Evolutionary conservation across 2,797 vertebrate species (phyloP).

Genomic region (Tachyglossus aculeatus): DNA sequence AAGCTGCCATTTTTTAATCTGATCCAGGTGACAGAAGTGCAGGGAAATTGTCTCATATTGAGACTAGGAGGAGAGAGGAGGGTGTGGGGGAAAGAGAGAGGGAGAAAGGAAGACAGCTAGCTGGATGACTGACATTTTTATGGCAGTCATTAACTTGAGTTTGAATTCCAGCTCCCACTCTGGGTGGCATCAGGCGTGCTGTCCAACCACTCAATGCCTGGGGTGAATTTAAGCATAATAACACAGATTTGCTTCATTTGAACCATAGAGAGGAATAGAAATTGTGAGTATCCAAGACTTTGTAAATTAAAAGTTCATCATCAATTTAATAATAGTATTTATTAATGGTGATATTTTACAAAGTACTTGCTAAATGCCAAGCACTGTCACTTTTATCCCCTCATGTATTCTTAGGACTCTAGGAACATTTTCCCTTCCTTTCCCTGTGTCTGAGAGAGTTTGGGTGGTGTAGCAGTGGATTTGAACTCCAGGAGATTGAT

Average conservation of each 20-base stretch:
- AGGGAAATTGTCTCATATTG: not conserved
- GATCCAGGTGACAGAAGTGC: not conserved
- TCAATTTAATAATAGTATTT: no score
- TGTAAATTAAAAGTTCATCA: no score
- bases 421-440: not conserved
- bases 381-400: not conserved
- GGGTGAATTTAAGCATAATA: not conserved
- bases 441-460: not conserved
- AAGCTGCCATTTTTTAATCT: not conserved
- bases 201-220: not conserved
- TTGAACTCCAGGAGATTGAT: not conserved
- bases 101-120: not conserved
- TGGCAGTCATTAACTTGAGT: not conserved
- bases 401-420: not conserved
- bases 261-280: not conserved
- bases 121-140: not conserved
- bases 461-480: not conserved
- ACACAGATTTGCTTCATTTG: not conserved
- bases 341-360: no score
- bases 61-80: not conserved
- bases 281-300: no score
- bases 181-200: not conserved
- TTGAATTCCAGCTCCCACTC: not conserved
- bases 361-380: no score
- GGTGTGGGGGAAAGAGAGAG: not conserved